phyloP scores from a whole-genome alignment of 2,113 vertebrate species.

The Callocephalon fimbriatum region DNA sequence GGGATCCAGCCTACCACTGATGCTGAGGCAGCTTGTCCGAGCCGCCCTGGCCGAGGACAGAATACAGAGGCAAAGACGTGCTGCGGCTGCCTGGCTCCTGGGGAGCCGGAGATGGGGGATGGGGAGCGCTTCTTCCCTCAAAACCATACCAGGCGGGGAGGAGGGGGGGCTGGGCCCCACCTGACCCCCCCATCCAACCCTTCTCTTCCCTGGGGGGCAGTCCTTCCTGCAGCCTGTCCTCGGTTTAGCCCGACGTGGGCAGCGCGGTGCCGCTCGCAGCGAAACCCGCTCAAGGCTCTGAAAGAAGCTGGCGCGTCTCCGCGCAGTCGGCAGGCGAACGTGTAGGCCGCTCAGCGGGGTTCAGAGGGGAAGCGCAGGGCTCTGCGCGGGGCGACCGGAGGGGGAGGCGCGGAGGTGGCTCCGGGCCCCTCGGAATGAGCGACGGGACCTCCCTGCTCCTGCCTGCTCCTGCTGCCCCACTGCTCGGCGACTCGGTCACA shows the following conservation, averaged over 20 bases:
- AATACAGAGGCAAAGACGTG: neutral
- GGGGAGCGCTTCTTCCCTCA: neutral
- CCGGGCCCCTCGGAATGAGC: neutral
- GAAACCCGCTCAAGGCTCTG: neutral
- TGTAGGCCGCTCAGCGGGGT: neutral
- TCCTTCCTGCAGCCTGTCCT: neutral
- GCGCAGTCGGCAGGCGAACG: neutral
- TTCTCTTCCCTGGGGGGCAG: neutral
- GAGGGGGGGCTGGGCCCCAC: fast-evolving
- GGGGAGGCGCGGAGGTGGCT: neutral
- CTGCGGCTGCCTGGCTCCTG: neutral
- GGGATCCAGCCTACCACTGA: neutral
- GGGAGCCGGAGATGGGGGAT: neutral
- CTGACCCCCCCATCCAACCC: neutral
- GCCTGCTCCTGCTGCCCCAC: fast-evolving
- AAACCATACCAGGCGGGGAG: no score
- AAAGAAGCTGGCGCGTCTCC: neutral
- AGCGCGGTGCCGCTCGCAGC: neutral
- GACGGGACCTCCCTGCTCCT: neutral
- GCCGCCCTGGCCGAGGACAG: neutral
- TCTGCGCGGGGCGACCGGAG: neutral
- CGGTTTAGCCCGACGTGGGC: neutral
- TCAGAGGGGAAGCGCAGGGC: neutral
- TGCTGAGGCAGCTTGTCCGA: neutral
- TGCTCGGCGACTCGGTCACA: neutral